Percentiles rank a stretch among this genome's conserved stretches.
These are phyloP conservation scores for Sinelater perroti DNA, from an alignment of 2,888 invertebrate genomes.

Conservation along the genomic window DNA sequence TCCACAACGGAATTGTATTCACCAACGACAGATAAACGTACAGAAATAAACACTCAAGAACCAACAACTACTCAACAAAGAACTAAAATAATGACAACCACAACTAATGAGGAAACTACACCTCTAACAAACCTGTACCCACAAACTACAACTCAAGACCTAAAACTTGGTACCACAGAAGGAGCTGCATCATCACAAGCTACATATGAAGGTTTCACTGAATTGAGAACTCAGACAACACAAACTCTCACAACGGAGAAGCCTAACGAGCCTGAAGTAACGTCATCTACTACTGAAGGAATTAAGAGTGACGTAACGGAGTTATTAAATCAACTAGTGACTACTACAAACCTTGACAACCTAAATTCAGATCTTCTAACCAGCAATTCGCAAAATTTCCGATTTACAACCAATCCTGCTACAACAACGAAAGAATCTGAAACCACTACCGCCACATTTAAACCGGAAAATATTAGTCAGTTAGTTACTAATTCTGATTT, in stretches of 20 bases:
- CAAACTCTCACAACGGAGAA: constrained; percentile 1
- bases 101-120: background rate
- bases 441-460: background rate
- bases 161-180: background rate
- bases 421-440: background rate
- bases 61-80: background rate
- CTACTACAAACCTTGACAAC: constrained; percentile 55
- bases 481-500: constrained; percentile 46
- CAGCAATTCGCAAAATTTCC: background rate
- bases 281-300: no score
- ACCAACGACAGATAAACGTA: background rate
- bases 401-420: background rate
- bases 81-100: background rate
- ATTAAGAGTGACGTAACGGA: constrained; percentile 42
- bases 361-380: constrained; percentile 51
- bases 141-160: background rate
- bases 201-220: background rate
- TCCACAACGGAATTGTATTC: background rate
- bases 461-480: background rate
- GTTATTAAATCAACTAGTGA: constrained; percentile 51
- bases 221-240: background rate
- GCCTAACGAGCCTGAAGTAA: constrained; percentile 20
- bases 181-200: background rate
- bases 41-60: constrained; percentile 1
- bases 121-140: background rate